A percentile compares a stretch with the other conserved stretches of the same genome.
These are phyloP conservation scores for Balanococcus diminutus DNA, from an alignment of 2,888 invertebrate species.

Conservation along the genomic window DNA sequence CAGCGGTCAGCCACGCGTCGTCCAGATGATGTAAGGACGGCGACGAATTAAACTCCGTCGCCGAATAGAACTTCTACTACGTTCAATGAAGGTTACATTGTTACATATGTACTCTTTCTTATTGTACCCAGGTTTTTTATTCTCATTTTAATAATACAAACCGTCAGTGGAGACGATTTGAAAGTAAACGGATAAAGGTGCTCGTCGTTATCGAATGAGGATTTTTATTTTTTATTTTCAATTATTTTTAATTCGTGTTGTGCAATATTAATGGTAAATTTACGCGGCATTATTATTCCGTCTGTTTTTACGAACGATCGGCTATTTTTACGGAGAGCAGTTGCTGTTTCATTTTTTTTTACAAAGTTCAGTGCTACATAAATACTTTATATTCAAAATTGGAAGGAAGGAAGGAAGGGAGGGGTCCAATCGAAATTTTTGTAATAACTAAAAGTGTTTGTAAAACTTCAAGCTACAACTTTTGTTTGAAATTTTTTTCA, in stretches of 20 bases:
- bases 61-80: conserved; percentile 30
- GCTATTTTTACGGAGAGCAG: too few relatives aligned
- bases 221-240: background rate
- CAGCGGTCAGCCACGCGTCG: conserved; percentile 71
- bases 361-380: too few relatives aligned
- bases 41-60: conserved; percentile 52
- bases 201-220: background rate
- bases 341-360: background rate
- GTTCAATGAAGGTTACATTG: background rate
- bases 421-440: too few relatives aligned
- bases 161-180: background rate
- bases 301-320: too few relatives aligned
- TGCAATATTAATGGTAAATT: background rate
- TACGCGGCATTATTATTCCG: too few relatives aligned
- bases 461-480: too few relatives aligned
- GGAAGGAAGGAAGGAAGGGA: too few relatives aligned
- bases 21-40: conserved; percentile 70
- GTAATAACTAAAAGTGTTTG: too few relatives aligned
- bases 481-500: too few relatives aligned
- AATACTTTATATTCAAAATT: too few relatives aligned
- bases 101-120: background rate
- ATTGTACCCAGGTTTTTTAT: background rate
- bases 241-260: background rate
- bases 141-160: background rate
- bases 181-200: background rate